Base-by-base conservation (phyloP, 2,797 vertebrate species). In the Aldrovandia affinis region DNA sequence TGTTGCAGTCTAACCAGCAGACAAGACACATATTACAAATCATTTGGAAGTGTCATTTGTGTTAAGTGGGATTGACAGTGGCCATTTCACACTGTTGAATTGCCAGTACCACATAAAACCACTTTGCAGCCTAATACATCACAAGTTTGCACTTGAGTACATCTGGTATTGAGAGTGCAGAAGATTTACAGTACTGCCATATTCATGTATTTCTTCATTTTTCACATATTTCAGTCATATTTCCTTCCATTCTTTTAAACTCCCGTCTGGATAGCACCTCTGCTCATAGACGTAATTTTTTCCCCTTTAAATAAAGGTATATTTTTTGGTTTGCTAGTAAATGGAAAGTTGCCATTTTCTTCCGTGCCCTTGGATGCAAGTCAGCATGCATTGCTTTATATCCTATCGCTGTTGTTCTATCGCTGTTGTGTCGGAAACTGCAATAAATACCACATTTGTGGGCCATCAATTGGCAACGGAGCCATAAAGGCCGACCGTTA, bases 41-140 rank as follows among this genome's bases (percentile, higher is more conserved):
- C 9, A 55, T 85, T 82, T 82, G 42, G 57, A 80, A 3, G 81
- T 90, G 88, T 91, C 85, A 87, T 84, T 87, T 86, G 83, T 87
- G 83, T 87, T 78, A 84, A 86, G 20, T 83, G 47, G 65, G 54
- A 81, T 44, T 82, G 81, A 47, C 83, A 84, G 55, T n/a, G 15
- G 50, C 22, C 7, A 20, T 25, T 83, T 84, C 88, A 85, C 83
- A 83, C 82, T 78, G 89, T 55, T 88, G 75, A 39, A 44, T 78
- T 52, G 85, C 22, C 25, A 30, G 33, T 87, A 91, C 88, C 90
- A 91, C 90, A 92, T 87, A 82, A 88, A 90, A n/a, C 25, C 25
- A n/a, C n/a, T n/a, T 14, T n/a, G n/a, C 63, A 33, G 28, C 9
- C 63, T 30, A 33, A 3, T 20, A 14, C 2, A 7, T 15, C 55